Evolutionary conservation across 2,888 invertebrate genomes (phyloP), one percentile per base, ranked within the genome.

Genomic region (Meteorus cinctellus): DNA sequence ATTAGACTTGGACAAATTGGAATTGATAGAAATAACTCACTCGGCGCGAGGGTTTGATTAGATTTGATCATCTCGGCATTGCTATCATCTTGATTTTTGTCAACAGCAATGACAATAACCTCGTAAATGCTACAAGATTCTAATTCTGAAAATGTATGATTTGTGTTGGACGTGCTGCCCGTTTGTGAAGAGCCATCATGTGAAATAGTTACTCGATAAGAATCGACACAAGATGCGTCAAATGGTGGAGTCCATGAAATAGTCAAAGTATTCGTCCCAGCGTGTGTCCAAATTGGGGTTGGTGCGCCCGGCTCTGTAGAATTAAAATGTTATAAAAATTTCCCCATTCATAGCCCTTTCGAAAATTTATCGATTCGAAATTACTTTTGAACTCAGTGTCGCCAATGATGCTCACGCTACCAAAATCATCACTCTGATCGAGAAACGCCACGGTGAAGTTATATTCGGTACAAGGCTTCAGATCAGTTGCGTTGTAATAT

Each of bases 211-310:
- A 88, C 66, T 48, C 78, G 79, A 75, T 88, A 88, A 69, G 81
- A 45, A 27, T 81, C 75, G 4, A 85, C 78, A 72, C 88, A 88
- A 10, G 81, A 80, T 27, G 76, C 73, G n/a, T 82, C 86, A 1
- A 63, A 62, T 8, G 88, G 86, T 14, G 81, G 72, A 10, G 81
- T 41, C 88, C 88, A 88, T 5, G 73, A 60, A 19, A 87, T 73
- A 4, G 19, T 55, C n/a, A 87, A 78, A 19, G 80, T 74, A 34
- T 74, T 76, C 66, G 82, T 77, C 31, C 79, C 81, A 4, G 84
- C 60, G 69, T 12, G 62, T 34, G 81, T 76, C n/a, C 24, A 59
- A 4, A 82, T 69, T 4, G 67, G 10, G 6, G 27, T 36, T 31
- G 85, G 86, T 70, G 60, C 31, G 3, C 82, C 81, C 29, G 84